Evolutionary conservation across 2,888 invertebrate species (phyloP).

Genomic region (Vannuccia rotundouncinata): DNA sequence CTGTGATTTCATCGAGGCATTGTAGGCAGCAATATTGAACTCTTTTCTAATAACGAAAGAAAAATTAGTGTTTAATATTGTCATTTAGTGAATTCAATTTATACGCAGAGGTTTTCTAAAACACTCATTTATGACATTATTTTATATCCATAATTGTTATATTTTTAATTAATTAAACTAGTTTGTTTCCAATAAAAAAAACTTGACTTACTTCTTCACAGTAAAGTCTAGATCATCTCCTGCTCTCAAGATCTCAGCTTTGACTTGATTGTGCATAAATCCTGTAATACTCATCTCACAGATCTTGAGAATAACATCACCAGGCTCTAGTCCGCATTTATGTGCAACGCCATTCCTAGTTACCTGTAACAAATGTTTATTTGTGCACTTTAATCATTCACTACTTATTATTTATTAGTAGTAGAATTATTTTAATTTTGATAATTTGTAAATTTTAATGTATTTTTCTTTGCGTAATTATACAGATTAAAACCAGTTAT

Average conservation of each 20-base stretch:
- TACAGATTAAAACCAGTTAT: no score
- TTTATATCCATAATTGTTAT: no score
- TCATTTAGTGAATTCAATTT: no score
- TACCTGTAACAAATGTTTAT: slow-evolving; percentile 32
- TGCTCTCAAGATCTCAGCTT: slow-evolving; percentile 44
- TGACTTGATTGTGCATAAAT: slow-evolving; percentile 43
- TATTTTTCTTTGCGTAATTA: no score
- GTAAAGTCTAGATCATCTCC: slow-evolving; percentile 45
- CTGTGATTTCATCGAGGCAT: slow-evolving; percentile 36
- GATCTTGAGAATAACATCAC: slow-evolving; percentile 43
- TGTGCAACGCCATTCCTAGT: slow-evolving; percentile 40
- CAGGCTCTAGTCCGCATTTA: slow-evolving; percentile 40
- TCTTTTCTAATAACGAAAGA: slow-evolving; percentile 28
- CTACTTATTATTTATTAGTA: no score
- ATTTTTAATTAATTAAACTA: background rate
- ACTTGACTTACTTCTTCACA: slow-evolving; percentile 43
- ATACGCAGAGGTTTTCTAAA: no score
- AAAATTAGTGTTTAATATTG: background rate
- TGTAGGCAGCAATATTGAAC: slow-evolving; percentile 39
- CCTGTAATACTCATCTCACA: slow-evolving; percentile 41
- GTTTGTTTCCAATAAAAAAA: background rate
- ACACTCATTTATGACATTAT: no score
- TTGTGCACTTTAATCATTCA: no score
- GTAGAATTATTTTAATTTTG: no score
- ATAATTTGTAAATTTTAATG: no score